A percentile compares a stretch with the other conserved stretches of the same genome.
phyloP scores from a whole-genome alignment of 2,888 invertebrate genomes.

The Oegoconia quadripuncta region DNA sequence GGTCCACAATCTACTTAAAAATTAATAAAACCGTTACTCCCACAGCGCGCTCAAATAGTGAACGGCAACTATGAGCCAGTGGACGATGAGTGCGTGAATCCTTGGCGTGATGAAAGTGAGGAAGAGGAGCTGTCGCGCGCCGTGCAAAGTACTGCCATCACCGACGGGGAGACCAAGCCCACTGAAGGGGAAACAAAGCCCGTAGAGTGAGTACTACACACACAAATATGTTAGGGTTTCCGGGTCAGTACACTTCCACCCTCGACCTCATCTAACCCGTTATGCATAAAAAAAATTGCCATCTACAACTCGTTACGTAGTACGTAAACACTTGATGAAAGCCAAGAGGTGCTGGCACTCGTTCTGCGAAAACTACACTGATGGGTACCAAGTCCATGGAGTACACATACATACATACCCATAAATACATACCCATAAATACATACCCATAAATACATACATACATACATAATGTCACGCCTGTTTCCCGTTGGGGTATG shows the following conservation, averaged over 20 bases:
- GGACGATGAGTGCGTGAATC: constrained; percentile 93
- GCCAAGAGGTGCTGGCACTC: not conserved
- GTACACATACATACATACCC: too few species aligned
- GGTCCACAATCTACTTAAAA: too few species aligned
- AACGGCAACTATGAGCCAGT: constrained; percentile 84
- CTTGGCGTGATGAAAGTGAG: constrained; percentile 88
- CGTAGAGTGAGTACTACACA: constrained; percentile 45
- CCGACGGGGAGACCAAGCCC: constrained; percentile 54
- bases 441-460: too few species aligned
- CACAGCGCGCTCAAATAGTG: constrained; percentile 78
- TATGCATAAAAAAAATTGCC: too few species aligned
- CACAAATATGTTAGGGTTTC: not conserved
- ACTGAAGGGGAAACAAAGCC: constrained; percentile 50
- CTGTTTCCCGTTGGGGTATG: too few species aligned
- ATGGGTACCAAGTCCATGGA: too few species aligned
- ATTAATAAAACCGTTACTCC: not conserved
- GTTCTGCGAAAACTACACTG: too few species aligned
- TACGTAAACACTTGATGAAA: not conserved
- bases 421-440: too few species aligned
- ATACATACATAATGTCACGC: too few species aligned
- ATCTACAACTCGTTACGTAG: not conserved
- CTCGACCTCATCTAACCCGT: too few species aligned
- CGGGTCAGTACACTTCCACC: too few species aligned
- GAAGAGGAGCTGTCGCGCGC: constrained; percentile 83
- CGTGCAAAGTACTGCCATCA: constrained; percentile 81